A percentile compares a stretch with the other conserved stretches of the same genome.
phyloP scores from a whole-genome alignment of 2,113 vertebrate species.

The Polypterus bichir region DNA sequence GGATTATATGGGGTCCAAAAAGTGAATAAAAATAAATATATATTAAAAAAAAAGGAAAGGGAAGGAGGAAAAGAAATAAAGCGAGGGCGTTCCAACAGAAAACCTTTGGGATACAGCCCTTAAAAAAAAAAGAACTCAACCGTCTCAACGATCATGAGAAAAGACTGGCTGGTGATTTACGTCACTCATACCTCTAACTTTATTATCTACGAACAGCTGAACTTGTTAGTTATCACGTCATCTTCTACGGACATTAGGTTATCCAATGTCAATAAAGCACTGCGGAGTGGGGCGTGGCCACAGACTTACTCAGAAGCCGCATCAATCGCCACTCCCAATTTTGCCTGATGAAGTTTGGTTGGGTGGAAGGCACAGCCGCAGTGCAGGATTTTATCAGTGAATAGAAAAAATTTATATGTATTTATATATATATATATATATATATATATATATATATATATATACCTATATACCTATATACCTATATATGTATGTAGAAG shows the following conservation, averaged over 20 bases:
- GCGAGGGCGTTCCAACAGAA: background rate
- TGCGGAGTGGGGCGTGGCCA: background rate
- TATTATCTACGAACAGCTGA: conserved; percentile 7
- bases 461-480: too few species aligned
- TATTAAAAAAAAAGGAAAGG: conserved; percentile 2
- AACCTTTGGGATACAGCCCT: conserved; percentile 2
- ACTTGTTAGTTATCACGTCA: background rate
- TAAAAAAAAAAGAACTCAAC: conserved; percentile 7
- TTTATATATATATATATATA: too few species aligned
- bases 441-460: too few species aligned
- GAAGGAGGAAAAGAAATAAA: background rate
- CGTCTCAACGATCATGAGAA: conserved; percentile 5
- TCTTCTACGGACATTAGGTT: background rate
- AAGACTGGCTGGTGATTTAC: conserved; percentile 11
- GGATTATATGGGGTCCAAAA: conserved; percentile 29
- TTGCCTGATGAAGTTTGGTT: conserved; percentile 3
- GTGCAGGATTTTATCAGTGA: conserved; percentile 12
- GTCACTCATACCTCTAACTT: conserved; percentile 16
- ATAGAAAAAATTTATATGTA: too few species aligned
- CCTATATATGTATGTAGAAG: too few species aligned
- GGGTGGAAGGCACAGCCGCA: conserved; percentile 18
- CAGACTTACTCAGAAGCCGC: background rate
- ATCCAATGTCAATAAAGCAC: background rate
- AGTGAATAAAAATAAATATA: conserved; percentile 21
- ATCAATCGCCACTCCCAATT: background rate